Conservation (phyloP, 2,113 vertebrate genomes). For the Rutilus rutilus region DNA sequence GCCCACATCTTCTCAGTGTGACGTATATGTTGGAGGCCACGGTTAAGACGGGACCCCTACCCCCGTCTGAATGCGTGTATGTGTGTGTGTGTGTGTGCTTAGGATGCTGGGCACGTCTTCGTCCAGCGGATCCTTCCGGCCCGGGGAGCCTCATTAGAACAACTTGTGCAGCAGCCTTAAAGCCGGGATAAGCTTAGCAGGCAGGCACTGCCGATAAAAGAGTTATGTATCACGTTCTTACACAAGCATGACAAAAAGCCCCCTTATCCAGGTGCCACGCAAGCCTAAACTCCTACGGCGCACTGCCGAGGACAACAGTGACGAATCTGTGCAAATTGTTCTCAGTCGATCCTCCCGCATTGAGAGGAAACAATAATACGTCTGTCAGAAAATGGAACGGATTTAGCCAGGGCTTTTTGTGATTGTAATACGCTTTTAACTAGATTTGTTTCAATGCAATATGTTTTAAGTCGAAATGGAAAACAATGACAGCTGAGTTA, state of each 20-base stretch:
- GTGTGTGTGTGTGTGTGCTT: constrained; percentile 45
- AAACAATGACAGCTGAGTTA: background rate
- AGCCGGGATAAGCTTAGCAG: constrained; percentile 61
- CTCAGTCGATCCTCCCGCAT: constrained; percentile 29
- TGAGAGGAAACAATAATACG: constrained; percentile 38
- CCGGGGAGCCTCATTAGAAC: constrained; percentile 63
- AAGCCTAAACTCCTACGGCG: constrained; percentile 50
- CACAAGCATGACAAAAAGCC: constrained; percentile 58
- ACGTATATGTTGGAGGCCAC: constrained; percentile 42
- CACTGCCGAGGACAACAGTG: constrained; percentile 36
- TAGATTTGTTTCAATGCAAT: constrained; percentile 34
- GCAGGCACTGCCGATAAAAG: constrained; percentile 57
- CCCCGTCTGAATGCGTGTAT: background rate
- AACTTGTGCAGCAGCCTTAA: constrained; percentile 58
- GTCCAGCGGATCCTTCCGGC: constrained; percentile 50
- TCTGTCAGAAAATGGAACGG: background rate
- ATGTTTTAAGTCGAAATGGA: background rate
- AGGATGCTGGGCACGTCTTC: constrained; percentile 57
- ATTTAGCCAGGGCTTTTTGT: constrained; percentile 30
- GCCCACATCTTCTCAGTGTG: constrained; percentile 29
- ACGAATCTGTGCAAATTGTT: constrained; percentile 44
- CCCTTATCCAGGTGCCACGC: constrained; percentile 61
- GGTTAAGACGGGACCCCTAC: constrained; percentile 46
- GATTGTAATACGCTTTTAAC: constrained; percentile 32
- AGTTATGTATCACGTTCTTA: constrained; percentile 59